phyloP scores from a whole-genome alignment of 2,888 invertebrate species.

The Aelia acuminata region DNA sequence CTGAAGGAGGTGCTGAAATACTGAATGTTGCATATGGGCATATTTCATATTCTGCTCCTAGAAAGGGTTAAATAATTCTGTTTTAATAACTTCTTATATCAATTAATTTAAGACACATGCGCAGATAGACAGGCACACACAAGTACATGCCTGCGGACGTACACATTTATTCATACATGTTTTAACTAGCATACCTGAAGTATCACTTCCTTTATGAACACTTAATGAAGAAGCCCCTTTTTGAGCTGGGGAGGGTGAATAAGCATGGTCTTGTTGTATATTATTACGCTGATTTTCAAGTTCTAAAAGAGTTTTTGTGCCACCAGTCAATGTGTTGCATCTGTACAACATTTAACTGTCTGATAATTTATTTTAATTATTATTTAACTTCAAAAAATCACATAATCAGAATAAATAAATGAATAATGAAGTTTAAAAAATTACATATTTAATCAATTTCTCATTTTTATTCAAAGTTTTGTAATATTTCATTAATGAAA shows the following conservation, averaged over 20 bases:
- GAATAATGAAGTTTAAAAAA: not conserved
- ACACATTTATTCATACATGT: too few relatives aligned
- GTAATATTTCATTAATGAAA: too few relatives aligned
- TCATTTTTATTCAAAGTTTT: too few relatives aligned
- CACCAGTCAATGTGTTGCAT: constrained; percentile 56
- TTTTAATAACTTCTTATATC: constrained; percentile 17
- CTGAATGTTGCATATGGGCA: constrained; percentile 70
- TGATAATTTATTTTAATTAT: not conserved
- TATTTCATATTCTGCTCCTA: constrained; percentile 68
- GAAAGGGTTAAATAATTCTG: constrained; percentile 2
- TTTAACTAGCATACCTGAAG: constrained; percentile 66
- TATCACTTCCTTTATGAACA: constrained; percentile 67
- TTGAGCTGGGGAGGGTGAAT: constrained; percentile 68
- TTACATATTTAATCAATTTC: not conserved
- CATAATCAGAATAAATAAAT: not conserved
- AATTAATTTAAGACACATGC: not conserved
- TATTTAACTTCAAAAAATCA: not conserved
- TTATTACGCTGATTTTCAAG: constrained; percentile 68
- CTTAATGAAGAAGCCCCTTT: constrained; percentile 68
- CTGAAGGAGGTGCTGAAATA: constrained; percentile 67
- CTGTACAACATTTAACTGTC: constrained; percentile 19
- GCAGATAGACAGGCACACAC: too few relatives aligned
- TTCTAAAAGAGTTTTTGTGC: constrained; percentile 68
- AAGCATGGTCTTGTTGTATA: constrained; percentile 66
- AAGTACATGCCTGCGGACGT: too few relatives aligned